Evolutionary conservation across 2,113 vertebrate genomes (phyloP), one percentile per base, ranked within the genome.

Genomic region (Daphoenositta chrysoptera): DNA sequence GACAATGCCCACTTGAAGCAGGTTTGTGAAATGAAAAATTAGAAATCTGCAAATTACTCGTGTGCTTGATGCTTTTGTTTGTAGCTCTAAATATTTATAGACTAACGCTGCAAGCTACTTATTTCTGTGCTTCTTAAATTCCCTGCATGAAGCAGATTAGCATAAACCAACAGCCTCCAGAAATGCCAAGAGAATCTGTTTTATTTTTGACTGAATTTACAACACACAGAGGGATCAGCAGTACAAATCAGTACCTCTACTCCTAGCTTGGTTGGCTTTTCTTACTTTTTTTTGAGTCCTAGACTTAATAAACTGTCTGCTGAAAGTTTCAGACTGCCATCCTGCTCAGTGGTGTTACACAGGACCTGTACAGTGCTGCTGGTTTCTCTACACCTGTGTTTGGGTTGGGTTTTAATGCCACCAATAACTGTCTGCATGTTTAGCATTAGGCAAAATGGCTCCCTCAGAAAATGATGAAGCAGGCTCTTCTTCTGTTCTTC

Each of bases 1-100:
- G 99, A 99, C 86, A 99, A 99, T 42, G 75, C 95, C 14, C 87
- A 97, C 45, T 97, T 99, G 11, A 99, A 99, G 96, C 98, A 98
- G 99, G 99, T 99, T 83, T 93, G 97, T 97, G 70, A 91, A 88
- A 47, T 80, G 31, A 61, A 4, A 76, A 24, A 26, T 28, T 68
- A 73, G 11, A 24, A 75, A 13, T 69, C 22, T 69, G 12, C 4
- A 35, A 24, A 3, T 23, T 71, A 7, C 1, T n/a, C 0, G 39
- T 27, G 47, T 63, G 14, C 19, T 40, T n/a, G 11, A 20, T 89
- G 61, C 6, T 8, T 69, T 33, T 63, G 4, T 45, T 66, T 27
- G 12, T 47, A 88, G 51, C 28, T 76, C 6, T 53, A 58, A 78
- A 23, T 35, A 26, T 26, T 90, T 42, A 48, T 8, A 63, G 54